Conservation (phyloP, 2,888 invertebrate genomes). For the Steinernema carpocapsae region DNA sequence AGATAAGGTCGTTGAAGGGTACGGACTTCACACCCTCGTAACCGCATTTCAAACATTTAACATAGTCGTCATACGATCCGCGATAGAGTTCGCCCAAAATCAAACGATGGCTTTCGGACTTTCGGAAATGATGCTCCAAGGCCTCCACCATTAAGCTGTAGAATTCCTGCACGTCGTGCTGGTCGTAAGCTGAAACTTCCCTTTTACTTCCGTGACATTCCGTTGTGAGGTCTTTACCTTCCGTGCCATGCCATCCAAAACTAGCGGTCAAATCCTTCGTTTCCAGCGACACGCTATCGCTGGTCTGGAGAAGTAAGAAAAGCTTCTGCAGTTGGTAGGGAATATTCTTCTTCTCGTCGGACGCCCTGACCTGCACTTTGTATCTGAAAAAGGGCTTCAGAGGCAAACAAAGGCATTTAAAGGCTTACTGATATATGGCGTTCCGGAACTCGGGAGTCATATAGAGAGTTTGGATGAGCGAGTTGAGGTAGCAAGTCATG, state of each 20-base stretch:
- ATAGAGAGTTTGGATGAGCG: conserved; percentile 83
- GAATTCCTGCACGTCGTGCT: conserved; percentile 88
- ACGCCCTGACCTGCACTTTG: conserved; percentile 76
- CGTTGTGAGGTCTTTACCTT: conserved; percentile 70
- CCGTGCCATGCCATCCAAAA: conserved; percentile 87
- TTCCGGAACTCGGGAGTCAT: conserved; percentile 92
- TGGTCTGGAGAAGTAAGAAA: conserved; percentile 84
- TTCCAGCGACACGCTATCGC: conserved; percentile 80
- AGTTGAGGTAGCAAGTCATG: conserved; percentile 90
- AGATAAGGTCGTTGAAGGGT: conserved; percentile 83
- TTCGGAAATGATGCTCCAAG: conserved; percentile 82
- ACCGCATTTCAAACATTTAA: conserved; percentile 82
- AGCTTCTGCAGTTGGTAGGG: conserved; percentile 85
- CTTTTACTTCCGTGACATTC: not conserved
- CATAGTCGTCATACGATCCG: conserved; percentile 83
- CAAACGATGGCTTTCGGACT: conserved; percentile 79
- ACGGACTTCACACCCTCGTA: conserved; percentile 83
- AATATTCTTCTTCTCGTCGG: conserved; percentile 74
- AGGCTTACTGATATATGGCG: conserved; percentile 76
- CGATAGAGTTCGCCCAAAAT: conserved; percentile 81
- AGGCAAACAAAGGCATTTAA: conserved; percentile 19
- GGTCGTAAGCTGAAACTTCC: conserved; percentile 79
- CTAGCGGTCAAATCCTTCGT: conserved; percentile 85
- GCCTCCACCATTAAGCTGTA: conserved; percentile 90
- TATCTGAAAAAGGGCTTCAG: conserved; percentile 71